These are phyloP conservation scores for Lineus longissimus DNA, from an alignment of 1,140 invertebrate genomes.

Conservation along the genomic window DNA sequence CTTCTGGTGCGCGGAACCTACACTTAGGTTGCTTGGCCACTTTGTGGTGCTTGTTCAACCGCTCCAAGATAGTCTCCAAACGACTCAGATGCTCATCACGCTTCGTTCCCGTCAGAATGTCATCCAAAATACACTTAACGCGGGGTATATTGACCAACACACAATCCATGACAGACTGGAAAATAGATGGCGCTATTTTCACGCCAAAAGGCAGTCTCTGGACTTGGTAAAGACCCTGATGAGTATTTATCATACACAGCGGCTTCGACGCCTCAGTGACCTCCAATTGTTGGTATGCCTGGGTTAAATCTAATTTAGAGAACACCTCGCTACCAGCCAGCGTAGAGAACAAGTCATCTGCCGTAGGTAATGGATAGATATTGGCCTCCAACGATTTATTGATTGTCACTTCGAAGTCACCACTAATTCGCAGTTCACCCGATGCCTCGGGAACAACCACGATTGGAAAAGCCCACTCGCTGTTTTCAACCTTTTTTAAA, in stretches of 20 bases:
- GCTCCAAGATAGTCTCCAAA: neutral
- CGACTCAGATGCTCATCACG: conserved; percentile 2
- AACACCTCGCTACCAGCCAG: conserved; percentile 13
- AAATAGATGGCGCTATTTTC: conserved; percentile 55
- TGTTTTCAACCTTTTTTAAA: neutral
- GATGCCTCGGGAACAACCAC: conserved; percentile 21
- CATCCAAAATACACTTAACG: conserved; percentile 16
- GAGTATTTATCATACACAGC: conserved; percentile 22
- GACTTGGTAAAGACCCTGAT: conserved; percentile 28
- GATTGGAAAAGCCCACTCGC: conserved; percentile 16
- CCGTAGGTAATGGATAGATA: neutral
- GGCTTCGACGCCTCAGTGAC: conserved; percentile 19
- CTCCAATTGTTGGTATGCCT: conserved; percentile 27
- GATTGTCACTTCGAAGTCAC: conserved; percentile 40
- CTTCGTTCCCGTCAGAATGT: conserved; percentile 10
- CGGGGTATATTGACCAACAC: conserved; percentile 24
- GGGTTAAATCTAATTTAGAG: conserved; percentile 23
- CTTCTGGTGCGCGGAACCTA: neutral
- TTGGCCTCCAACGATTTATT: conserved; percentile 25
- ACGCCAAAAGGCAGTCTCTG: conserved; percentile 47
- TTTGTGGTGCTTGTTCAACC: conserved; percentile 8
- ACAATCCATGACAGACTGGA: conserved; percentile 53
- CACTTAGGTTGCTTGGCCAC: conserved; percentile 12
- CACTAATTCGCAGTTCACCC: conserved; percentile 27
- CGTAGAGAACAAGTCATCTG: conserved; percentile 14